These are phyloP conservation scores for Xestia xanthographa DNA, from an alignment of 2,888 invertebrate genomes.

Conservation along the genomic window DNA sequence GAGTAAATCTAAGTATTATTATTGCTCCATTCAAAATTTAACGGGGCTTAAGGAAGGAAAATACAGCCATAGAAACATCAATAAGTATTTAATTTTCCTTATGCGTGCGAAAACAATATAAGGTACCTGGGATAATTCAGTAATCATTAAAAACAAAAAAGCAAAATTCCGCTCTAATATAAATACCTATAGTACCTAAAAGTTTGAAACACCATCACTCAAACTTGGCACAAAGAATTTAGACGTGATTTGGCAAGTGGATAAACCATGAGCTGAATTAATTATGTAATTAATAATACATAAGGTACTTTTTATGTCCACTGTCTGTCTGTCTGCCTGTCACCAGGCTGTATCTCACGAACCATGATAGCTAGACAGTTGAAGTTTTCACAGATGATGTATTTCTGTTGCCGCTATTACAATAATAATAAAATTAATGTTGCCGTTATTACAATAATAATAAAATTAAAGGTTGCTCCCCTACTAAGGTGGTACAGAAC, in stretches of 20 bases:
- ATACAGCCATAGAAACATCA: neutral
- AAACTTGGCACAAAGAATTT: neutral
- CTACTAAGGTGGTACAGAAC: no score
- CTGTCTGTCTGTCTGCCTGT: no score
- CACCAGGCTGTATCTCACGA: no score
- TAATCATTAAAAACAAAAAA: neutral
- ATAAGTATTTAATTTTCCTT: conserved; percentile 15
- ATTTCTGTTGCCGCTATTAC: no score
- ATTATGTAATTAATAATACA: no score
- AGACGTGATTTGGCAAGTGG: neutral
- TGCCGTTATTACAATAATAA: no score
- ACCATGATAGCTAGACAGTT: no score
- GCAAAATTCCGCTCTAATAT: neutral
- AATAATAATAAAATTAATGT: no score
- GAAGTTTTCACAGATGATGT: no score
- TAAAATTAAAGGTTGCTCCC: no score
- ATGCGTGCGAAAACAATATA: conserved; percentile 9
- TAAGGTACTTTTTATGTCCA: neutral
- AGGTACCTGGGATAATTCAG: neutral
- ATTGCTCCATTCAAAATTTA: conserved; percentile 18
- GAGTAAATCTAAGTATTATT: conserved; percentile 21
- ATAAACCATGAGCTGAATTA: neutral
- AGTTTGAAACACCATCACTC: neutral
- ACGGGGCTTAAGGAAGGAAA: conserved; percentile 25
- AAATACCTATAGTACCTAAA: neutral